Percentiles rank a stretch among this genome's conserved stretches.
phyloP scores from a whole-genome alignment of 2,113 vertebrate genomes.

The Callaeas wilsoni region DNA sequence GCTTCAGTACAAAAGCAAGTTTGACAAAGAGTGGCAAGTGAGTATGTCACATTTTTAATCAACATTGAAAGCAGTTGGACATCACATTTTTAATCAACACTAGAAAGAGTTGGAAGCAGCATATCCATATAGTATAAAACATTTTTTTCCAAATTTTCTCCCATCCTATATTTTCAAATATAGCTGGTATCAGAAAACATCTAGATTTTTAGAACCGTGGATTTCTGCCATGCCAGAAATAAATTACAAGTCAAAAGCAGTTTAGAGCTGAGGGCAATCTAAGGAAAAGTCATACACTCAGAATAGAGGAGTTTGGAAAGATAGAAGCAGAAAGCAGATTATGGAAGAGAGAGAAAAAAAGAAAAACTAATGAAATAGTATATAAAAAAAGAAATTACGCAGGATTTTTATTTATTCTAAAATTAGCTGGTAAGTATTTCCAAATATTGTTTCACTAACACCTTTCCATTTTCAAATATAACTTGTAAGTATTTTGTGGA shows the following conservation, averaged over 20 bases:
- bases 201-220: not conserved
- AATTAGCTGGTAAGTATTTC: not conserved
- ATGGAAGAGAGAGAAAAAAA: not conserved
- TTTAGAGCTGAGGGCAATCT: not conserved
- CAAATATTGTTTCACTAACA: not conserved
- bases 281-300: not conserved
- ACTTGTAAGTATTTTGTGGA: not conserved
- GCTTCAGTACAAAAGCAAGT: slow-evolving; percentile 56
- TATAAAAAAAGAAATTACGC: not conserved
- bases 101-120: not conserved
- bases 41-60: not conserved
- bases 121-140: not conserved
- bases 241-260: not conserved
- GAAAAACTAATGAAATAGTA: fast-evolving
- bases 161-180: not conserved
- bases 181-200: not conserved
- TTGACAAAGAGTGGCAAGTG: slow-evolving; percentile 63
- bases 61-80: not conserved
- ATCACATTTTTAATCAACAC: not conserved
- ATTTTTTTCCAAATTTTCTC: not conserved
- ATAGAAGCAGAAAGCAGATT: not conserved
- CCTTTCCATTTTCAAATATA: not conserved
- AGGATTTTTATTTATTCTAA: not conserved
- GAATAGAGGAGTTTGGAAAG: not conserved
- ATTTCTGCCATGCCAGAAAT: not conserved